phyloP scores from a whole-genome alignment of 2,113 vertebrate genomes.

The Monopterus albus region DNA sequence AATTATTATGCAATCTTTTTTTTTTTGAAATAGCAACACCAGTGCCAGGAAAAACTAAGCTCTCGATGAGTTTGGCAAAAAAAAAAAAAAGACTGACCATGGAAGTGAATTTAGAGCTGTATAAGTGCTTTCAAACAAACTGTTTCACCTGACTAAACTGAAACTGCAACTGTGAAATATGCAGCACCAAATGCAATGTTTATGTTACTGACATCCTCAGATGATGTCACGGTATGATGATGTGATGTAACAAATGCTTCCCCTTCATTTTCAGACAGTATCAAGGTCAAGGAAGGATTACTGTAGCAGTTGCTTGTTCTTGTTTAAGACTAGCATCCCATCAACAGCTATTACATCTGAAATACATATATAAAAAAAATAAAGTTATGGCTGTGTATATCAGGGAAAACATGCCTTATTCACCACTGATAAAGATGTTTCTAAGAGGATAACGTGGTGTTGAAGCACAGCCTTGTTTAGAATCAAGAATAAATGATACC shows the following conservation, averaged over 20 bases:
- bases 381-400: too few species aligned
- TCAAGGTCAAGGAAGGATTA: neutral
- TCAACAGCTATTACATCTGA: too few species aligned
- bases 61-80: neutral
- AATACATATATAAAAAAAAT: too few species aligned
- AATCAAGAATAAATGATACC: neutral
- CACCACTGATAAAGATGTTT: too few species aligned
- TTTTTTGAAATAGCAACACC: constrained; percentile 6
- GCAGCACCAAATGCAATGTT: too few species aligned
- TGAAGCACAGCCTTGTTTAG: neutral
- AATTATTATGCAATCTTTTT: constrained; percentile 14
- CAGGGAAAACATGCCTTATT: too few species aligned
- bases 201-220: too few species aligned
- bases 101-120: neutral
- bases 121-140: neutral
- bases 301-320: neutral
- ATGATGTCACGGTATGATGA: neutral
- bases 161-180: too few species aligned
- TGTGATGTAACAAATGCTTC: neutral
- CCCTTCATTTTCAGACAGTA: neutral
- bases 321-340: neutral
- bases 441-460: too few species aligned
- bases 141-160: neutral
- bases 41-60: constrained; percentile 9
- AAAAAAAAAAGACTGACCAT: too few species aligned